These are phyloP conservation scores for Thamnaconus septentrionalis DNA, from an alignment of 2,113 vertebrate genomes.

Conservation along the genomic window DNA sequence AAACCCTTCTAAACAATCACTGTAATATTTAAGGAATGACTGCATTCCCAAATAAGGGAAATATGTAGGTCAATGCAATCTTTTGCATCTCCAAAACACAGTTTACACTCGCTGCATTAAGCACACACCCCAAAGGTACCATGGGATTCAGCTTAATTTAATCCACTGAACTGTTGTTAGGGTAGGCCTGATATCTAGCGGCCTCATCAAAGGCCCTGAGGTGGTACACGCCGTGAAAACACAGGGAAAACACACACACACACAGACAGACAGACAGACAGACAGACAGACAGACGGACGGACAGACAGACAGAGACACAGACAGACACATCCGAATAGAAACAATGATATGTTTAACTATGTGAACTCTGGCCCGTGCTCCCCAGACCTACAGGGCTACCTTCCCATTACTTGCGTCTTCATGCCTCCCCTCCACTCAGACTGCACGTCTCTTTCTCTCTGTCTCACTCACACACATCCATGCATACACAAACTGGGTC, in stretches of 20 bases:
- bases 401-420: constrained; percentile 59
- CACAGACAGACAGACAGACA: too few relatives aligned
- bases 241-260: constrained; percentile 31
- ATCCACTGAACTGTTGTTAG: constrained; percentile 41
- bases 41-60: too few relatives aligned
- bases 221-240: constrained; percentile 36
- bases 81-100: not conserved
- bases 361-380: constrained; percentile 55
- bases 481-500: too few relatives aligned
- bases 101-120: not conserved
- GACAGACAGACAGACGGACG: too few relatives aligned
- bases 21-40: too few relatives aligned
- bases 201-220: constrained; percentile 52
- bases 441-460: constrained; percentile 1
- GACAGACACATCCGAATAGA: constrained; percentile 37
- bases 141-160: constrained; percentile 49
- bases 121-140: too few relatives aligned
- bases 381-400: constrained; percentile 31
- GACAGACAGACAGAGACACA: too few relatives aligned
- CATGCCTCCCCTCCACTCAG: constrained; percentile 30
- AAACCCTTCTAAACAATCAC: too few relatives aligned
- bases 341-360: constrained; percentile 23
- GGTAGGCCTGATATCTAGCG: constrained; percentile 56
- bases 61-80: not conserved
- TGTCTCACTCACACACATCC: too few relatives aligned